Conservation (phyloP, 2,888 invertebrate species). For the Prosapia bicincta region DNA sequence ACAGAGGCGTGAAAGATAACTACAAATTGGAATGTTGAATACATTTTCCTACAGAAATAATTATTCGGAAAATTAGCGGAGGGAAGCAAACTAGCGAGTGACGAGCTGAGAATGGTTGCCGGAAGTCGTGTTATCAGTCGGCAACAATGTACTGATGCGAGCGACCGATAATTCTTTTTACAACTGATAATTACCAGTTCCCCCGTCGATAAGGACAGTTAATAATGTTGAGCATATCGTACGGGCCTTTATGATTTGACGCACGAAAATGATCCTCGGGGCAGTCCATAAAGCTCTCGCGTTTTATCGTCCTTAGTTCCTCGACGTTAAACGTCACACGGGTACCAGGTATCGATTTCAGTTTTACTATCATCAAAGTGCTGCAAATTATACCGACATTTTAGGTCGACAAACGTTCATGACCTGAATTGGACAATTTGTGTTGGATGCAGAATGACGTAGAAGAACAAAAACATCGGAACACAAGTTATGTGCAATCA, state of each 20-base stretch:
- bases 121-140: neutral
- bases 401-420: neutral
- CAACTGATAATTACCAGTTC: constrained; percentile 33
- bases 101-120: neutral
- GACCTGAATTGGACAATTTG: neutral
- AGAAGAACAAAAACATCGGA: neutral
- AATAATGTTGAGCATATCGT: neutral
- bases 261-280: neutral
- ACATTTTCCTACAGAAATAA: neutral
- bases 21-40: neutral
- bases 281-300: neutral
- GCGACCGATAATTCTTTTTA: constrained; percentile 34
- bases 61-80: neutral
- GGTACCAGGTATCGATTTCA: constrained; percentile 17
- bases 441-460: neutral
- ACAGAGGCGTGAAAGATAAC: neutral
- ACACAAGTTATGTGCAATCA: no score
- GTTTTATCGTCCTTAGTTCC: neutral
- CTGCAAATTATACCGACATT: constrained; percentile 12
- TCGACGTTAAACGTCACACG: neutral
- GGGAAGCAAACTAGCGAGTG: neutral
- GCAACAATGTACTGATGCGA: neutral
- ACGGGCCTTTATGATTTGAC: neutral
- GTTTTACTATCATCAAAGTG: constrained; percentile 22
- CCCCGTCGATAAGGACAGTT: neutral